Conservation (phyloP, 1,140 invertebrate genomes). For the Paramacrobiotus metropolitanus region DNA sequence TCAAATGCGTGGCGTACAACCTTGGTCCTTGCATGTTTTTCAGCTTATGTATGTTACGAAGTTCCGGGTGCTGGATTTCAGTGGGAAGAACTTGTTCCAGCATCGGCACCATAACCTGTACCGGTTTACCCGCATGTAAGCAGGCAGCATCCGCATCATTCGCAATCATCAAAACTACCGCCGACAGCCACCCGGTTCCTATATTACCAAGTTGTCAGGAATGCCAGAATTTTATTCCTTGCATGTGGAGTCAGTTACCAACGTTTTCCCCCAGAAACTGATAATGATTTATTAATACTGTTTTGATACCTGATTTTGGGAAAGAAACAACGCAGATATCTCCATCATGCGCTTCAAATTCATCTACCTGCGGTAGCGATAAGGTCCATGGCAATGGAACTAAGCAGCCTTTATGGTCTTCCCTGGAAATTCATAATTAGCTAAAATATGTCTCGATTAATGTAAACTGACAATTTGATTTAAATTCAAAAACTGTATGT, state of each 20-base stretch:
- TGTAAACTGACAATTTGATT: no score
- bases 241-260: no score
- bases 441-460: no score
- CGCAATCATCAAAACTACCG: slow-evolving; percentile 20
- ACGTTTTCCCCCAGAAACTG: no score
- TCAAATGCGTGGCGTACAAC: slow-evolving; percentile 21
- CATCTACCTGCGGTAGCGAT: slow-evolving; percentile 11
- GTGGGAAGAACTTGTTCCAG: slow-evolving; percentile 19
- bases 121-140: slow-evolving; percentile 12
- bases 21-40: slow-evolving; percentile 15
- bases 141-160: slow-evolving; percentile 14
- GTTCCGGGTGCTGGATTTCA: neutral
- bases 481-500: no score
- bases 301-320: slow-evolving; percentile 22
- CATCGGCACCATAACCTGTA: slow-evolving; percentile 20
- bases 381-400: neutral
- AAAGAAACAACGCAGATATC: slow-evolving; percentile 21
- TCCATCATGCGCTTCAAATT: slow-evolving; percentile 17
- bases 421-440: no score
- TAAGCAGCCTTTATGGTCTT: neutral
- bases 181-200: slow-evolving; percentile 23
- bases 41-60: slow-evolving; percentile 12
- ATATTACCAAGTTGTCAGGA: slow-evolving; percentile 8
- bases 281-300: no score
- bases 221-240: no score